phyloP scores from a whole-genome alignment of 2,888 invertebrate genomes.

The Volucella zonaria region DNA sequence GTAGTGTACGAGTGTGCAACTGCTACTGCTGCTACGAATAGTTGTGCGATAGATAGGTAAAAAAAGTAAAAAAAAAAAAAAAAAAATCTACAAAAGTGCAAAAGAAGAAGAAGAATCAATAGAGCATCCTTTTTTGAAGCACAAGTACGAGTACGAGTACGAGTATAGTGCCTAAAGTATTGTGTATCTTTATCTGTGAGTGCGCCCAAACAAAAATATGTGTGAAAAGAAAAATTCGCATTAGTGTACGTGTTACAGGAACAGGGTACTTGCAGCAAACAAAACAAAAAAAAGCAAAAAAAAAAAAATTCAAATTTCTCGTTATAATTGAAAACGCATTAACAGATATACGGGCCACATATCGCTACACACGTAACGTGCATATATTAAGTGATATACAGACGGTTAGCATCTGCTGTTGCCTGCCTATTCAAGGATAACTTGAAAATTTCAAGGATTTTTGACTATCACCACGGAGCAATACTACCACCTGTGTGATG shows the following conservation, averaged over 20 bases:
- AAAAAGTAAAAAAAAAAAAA: constrained; percentile 21
- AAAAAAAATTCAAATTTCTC: constrained; percentile 8
- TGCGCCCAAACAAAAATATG: constrained; percentile 38
- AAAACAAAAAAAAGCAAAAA: constrained; percentile 32
- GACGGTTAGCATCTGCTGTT: constrained; percentile 14
- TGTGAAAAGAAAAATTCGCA: constrained; percentile 41
- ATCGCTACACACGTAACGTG: not conserved
- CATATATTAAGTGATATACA: constrained; percentile 34
- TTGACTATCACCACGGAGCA: constrained; percentile 35
- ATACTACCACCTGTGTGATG: constrained; percentile 70
- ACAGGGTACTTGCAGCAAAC: constrained; percentile 41
- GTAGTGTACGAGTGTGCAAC: constrained; percentile 30
- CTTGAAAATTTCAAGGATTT: constrained; percentile 52
- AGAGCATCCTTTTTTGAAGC: constrained; percentile 40
- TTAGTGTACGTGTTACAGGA: constrained; percentile 25
- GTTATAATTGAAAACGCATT: constrained; percentile 56
- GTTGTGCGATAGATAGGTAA: constrained; percentile 9
- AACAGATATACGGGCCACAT: constrained; percentile 34
- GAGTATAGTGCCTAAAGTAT: too few relatives aligned
- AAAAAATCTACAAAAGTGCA: constrained; percentile 13
- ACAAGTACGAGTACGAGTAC: constrained; percentile 24
- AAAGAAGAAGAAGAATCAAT: constrained; percentile 26
- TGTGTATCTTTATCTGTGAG: constrained; percentile 31
- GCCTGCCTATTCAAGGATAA: constrained; percentile 37
- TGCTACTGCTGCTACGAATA: too few relatives aligned